phyloP scores from a whole-genome alignment of 1,140 invertebrate genomes.

The Ceratitis capitata region DNA sequence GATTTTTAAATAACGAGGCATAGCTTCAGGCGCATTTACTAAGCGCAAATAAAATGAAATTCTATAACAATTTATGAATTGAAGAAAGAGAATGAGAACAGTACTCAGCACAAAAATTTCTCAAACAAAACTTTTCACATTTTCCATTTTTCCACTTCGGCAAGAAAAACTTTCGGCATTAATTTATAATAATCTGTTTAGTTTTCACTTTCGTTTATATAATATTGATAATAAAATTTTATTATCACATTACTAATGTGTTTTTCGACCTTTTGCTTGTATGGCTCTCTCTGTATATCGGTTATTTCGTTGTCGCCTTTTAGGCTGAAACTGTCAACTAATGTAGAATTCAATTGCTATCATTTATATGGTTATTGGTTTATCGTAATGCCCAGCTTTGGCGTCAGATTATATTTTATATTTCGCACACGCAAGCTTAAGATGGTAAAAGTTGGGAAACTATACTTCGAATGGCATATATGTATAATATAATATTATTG shows the following conservation, averaged over 20 bases:
- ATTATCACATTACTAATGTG: conserved; percentile 2
- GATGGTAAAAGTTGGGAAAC: too few species aligned
- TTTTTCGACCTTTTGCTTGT: background rate
- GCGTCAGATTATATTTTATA: background rate
- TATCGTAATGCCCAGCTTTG: too few species aligned
- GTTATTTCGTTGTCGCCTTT: background rate
- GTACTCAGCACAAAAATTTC: too few species aligned
- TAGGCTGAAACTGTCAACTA: background rate
- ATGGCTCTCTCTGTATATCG: background rate
- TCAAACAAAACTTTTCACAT: background rate
- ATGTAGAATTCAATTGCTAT: background rate
- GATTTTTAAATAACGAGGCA: too few species aligned
- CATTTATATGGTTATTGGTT: background rate
- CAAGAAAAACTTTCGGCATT: background rate
- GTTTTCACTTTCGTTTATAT: background rate
- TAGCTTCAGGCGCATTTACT: too few species aligned
- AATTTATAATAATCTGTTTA: background rate
- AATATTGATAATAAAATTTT: background rate
- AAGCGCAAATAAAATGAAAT: too few species aligned
- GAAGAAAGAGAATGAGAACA: too few species aligned
- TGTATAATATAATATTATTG: too few species aligned
- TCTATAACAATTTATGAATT: too few species aligned
- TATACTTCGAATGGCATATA: too few species aligned
- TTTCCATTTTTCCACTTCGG: background rate
- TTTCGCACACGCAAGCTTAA: background rate